These are phyloP conservation scores for Ramphastos sulfuratus DNA, from an alignment of 2,113 vertebrate genomes.

Conservation along the genomic window DNA sequence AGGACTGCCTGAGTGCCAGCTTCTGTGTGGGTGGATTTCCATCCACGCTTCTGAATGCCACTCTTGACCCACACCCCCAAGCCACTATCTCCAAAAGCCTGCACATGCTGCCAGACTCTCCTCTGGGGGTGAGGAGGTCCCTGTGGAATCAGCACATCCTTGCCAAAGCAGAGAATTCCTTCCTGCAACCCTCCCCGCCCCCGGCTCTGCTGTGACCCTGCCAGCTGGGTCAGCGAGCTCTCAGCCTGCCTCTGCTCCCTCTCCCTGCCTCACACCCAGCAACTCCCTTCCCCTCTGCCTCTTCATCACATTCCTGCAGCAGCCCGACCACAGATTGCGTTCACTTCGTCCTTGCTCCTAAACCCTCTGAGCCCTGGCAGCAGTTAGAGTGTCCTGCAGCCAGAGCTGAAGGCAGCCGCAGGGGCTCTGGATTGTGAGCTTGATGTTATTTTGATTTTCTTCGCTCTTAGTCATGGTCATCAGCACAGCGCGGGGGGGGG, in stretches of 20 bases:
- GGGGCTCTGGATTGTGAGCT: not conserved
- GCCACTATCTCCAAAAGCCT: not conserved
- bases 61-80: not conserved
- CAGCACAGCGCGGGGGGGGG: not conserved
- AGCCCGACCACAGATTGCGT: not conserved
- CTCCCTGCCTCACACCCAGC: accelerated
- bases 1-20: not conserved
- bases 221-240: not conserved
- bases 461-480: constrained; percentile 29
- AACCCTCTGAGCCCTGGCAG: not conserved
- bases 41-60: not conserved
- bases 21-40: not conserved
- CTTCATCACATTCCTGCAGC: not conserved
- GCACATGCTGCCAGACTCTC: not conserved
- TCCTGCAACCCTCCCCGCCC: not conserved
- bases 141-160: not conserved
- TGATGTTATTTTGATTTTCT: not conserved
- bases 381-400: not conserved
- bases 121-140: not conserved
- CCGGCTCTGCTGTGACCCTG: not conserved
- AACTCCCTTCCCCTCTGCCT: not conserved
- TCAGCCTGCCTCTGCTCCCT: not conserved
- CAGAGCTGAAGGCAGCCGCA: not conserved
- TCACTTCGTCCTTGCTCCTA: not conserved
- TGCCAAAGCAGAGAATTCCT: not conserved